Evolutionary conservation across 2,888 invertebrate species (phyloP), one percentile per base, ranked within the genome.

Genomic region (Hypomecis punctinalis): DNA sequence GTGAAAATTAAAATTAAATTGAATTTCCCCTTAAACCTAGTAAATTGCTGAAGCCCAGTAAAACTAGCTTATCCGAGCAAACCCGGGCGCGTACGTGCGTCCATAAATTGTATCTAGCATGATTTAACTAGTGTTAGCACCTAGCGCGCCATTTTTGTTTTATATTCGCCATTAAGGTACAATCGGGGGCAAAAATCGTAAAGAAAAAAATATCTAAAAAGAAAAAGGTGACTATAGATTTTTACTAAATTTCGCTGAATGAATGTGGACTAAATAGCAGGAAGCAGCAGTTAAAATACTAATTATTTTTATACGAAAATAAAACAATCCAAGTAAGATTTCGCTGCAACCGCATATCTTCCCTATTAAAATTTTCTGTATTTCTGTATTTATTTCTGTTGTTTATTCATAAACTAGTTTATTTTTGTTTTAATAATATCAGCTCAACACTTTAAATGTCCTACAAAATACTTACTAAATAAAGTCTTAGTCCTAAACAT

Each of bases 41-140:
- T 70, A 71, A 66, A 70, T 78, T 75, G 75, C 61, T 69, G 51
- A 60, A 57, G 60, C 68, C 74, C 61, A 61, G 56, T 66, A 66
- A 66, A 66, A 74, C 74, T 70, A 69, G 74, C 74, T 76, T 76
- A 78, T 72, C 71, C 72, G 62, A 63, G 70, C 56, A 61, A 67
- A 65, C 65, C 65, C 66, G 57, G 71, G 65, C 58, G 68, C 69
- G 70, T 73, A 76, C 77, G 81, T 73, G 78, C 74, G 73, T 68
- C 74, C 77, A 77, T 81, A 82, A 80, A 81, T 76, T 76, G 79
- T 74, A 73, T 67, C 74, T 73, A 60, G 72, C 72, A 80, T 82
- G 83, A 82, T 82, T 81, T 80, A 82, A 78, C 82, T 71, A 82
- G 77, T 78, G 79, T 76, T 80, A 75, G 78, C 82, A 78, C 77